phyloP scores from a whole-genome alignment of 2,888 invertebrate genomes.

The Drosophila conformis region DNA sequence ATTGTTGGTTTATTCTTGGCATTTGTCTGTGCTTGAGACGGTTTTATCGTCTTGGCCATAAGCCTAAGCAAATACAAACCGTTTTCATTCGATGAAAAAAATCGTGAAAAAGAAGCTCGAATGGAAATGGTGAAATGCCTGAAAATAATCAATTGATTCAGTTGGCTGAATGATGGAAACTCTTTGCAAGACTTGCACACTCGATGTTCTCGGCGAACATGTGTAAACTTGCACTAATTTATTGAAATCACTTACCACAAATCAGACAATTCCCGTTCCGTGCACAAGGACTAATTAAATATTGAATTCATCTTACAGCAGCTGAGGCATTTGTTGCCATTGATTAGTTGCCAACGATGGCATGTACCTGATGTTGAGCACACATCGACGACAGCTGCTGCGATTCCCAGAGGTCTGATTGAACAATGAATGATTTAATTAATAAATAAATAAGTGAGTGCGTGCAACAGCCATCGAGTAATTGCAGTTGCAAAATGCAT shows the following conservation, averaged over 20 bases:
- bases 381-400: conserved; percentile 39
- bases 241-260: conserved; percentile 72
- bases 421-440: conserved; percentile 78
- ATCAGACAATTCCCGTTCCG: conserved; percentile 48
- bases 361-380: conserved; percentile 10
- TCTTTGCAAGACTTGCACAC: background rate
- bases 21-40: conserved; percentile 60
- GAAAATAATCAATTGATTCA: conserved; percentile 62
- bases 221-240: conserved; percentile 59
- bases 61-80: conserved; percentile 78
- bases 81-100: conserved; percentile 55
- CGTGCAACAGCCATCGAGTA: conserved; percentile 34
- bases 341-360: conserved; percentile 37
- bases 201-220: background rate
- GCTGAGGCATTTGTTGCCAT: conserved; percentile 52
- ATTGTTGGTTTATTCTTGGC: conserved; percentile 34
- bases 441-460: conserved; percentile 75
- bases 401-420: conserved; percentile 73
- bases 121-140: conserved; percentile 27
- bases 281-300: conserved; percentile 68
- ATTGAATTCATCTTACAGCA: conserved; percentile 66
- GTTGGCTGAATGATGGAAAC: background rate
- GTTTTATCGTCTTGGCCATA: conserved; percentile 70
- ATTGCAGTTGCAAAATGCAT: conserved; percentile 56
- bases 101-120: conserved; percentile 10